A percentile compares a stretch with the other conserved stretches of the same genome.
Evolutionary conservation across 2,797 vertebrate species (phyloP).

Genomic region (Danio aesculapii): DNA sequence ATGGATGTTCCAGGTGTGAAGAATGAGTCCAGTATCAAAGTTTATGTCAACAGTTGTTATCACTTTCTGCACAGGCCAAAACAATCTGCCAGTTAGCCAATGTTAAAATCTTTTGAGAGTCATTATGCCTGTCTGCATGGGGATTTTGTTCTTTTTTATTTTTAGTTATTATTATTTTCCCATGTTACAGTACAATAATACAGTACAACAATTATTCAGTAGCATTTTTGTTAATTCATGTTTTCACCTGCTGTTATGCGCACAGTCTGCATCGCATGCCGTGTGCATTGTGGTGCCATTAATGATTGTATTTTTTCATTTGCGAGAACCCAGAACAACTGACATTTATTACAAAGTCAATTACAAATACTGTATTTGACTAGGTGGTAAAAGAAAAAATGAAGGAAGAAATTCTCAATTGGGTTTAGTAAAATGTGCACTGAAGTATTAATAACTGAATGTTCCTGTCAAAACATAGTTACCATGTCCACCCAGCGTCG

Average conservation of each 20-base stretch:
- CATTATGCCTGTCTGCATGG: not conserved
- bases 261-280: constrained; percentile 37
- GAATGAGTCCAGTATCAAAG: constrained; percentile 14
- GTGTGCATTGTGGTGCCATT: constrained; percentile 40
- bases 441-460: not conserved
- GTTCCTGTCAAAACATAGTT: not conserved
- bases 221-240: constrained; percentile 19
- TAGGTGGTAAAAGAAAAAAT: not conserved
- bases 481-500: not conserved
- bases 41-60: not conserved
- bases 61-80: constrained; percentile 13
- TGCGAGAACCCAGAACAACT: constrained; percentile 34
- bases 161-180: not conserved
- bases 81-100: constrained; percentile 9
- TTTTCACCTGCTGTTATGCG: constrained; percentile 34
- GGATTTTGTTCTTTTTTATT: constrained; percentile 11
- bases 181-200: constrained; percentile 47
- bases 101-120: constrained; percentile 2
- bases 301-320: constrained; percentile 52
- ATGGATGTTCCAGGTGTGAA: constrained; percentile 24
- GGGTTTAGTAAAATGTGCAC: not conserved
- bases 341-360: not conserved
- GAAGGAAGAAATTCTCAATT: not conserved
- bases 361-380: not conserved
- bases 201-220: constrained; percentile 3